Base-by-base conservation (phyloP, 2,113 vertebrate species). In the Seriola quinqueradiata region DNA sequence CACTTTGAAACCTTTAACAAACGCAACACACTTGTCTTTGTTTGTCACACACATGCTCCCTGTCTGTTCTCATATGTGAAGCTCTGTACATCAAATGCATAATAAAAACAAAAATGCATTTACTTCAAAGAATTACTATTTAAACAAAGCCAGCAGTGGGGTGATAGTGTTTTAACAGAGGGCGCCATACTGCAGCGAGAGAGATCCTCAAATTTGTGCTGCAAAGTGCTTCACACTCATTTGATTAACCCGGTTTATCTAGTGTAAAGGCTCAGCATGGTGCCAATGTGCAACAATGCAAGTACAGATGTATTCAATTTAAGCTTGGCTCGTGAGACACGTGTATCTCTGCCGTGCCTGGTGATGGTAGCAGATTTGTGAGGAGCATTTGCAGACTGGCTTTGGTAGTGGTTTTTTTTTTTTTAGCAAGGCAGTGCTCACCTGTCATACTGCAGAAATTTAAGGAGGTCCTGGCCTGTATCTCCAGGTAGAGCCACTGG, bases 111-210 rank as follows among this genome's bases (percentile, higher is more conserved):
- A 25, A 55, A 61, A 67, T 75, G 70, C 46, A 52, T 57, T 74
- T 28, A 69, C 75, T 85, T 81, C 81, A 88, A 64, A 88, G 69
- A 70, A 86, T 73, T 3, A 12, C 14, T 60, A 8, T 77, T 72
- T 72, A 82, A 84, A 76, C 61, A 74, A 73, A 85, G 70, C 66
- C 82, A 87, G 82, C 79, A 67, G 86, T 46, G 28, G 59, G 38
- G 52, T n/a, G 54, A 77, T 70, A 52, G 42, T 14, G 73, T 72
- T 78, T 89, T 87, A 81, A 75, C 57, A 87, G 82, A 83, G 83
- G 81, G 79, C 63, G 59, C 83, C 83, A 76, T 48, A 73, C 54
- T 76, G 63, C 81, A 77, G 70, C 28, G 28, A 1, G 4, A 73
- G 59, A 70, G 32, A 71, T 52, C n/a, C 48, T 23, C 12, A 17